These are phyloP conservation scores for Halcyon chelicuti DNA, from an alignment of 2,797 vertebrate genomes.

Conservation along the genomic window DNA sequence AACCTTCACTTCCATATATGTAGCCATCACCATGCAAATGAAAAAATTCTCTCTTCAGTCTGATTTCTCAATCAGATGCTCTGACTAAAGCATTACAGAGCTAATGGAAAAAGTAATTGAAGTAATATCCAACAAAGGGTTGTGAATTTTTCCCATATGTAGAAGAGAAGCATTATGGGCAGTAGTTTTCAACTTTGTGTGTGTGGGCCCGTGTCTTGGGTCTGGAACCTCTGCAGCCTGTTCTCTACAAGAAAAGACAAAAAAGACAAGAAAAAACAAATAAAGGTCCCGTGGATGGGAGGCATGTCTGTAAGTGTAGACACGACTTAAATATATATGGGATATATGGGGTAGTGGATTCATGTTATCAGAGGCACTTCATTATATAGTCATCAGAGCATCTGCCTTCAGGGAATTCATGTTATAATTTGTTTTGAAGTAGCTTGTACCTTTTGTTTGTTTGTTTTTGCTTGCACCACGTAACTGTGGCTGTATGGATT, in stretches of 20 bases:
- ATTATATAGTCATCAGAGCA: not conserved
- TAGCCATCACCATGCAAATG: not conserved
- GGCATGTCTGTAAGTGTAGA: not conserved
- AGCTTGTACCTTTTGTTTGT: not conserved
- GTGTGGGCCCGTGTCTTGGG: fast-evolving
- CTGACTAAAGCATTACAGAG: not conserved
- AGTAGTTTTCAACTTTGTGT: not conserved
- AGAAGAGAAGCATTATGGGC: not conserved
- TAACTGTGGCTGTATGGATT: not conserved
- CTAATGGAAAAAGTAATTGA: not conserved
- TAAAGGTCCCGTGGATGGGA: not conserved
- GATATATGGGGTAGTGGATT: not conserved
- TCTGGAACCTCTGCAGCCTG: not conserved
- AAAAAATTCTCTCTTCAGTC: not conserved
- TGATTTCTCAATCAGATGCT: not conserved
- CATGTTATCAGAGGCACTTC: not conserved
- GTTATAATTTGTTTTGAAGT: not conserved
- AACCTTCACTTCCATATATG: not conserved
- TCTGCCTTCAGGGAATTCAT: not conserved
- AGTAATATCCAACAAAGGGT: not conserved
- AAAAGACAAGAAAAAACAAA: not conserved
- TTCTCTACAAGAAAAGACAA: not conserved
- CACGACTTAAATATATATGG: not conserved
- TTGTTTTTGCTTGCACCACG: not conserved
- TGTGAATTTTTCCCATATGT: not conserved